These are phyloP conservation scores for Eptesicus fuscus DNA, from an alignment of 2,113 vertebrate genomes.

Conservation along the genomic window DNA sequence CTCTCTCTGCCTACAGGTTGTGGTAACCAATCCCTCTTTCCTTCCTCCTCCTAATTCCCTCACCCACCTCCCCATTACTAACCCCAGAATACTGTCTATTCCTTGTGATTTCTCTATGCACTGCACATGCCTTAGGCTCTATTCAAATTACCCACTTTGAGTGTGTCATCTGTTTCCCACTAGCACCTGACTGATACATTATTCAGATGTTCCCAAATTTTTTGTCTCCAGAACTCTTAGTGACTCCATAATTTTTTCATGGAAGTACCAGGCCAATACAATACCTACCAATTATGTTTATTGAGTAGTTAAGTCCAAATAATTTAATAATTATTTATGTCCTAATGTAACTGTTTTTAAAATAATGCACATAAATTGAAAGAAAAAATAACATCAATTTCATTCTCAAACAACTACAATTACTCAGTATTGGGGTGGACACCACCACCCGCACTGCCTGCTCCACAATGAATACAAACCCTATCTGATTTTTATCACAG, in stretches of 20 bases:
- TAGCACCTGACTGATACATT: background rate
- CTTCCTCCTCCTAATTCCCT: background rate
- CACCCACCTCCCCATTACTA: background rate
- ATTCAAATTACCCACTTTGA: background rate
- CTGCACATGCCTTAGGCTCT: background rate
- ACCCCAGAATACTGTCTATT: background rate
- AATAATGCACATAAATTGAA: background rate
- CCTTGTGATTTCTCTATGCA: background rate
- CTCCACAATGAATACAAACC: background rate
- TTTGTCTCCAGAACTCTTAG: background rate
- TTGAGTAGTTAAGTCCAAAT: background rate
- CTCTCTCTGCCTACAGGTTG: background rate
- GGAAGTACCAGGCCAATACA: background rate
- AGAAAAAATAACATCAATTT: background rate
- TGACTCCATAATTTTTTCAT: background rate
- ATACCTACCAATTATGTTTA: background rate
- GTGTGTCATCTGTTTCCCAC: background rate
- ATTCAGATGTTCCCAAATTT: background rate
- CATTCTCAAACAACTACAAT: conserved; percentile 7
- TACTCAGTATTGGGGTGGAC: background rate
- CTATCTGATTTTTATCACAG: background rate
- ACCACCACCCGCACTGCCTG: background rate
- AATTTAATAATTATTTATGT: background rate
- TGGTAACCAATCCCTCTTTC: background rate
- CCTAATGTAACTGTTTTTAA: background rate